Evolutionary conservation across 2,888 invertebrate genomes (phyloP), one percentile per base, ranked within the genome.

Genomic region (Dicycla oo): DNA sequence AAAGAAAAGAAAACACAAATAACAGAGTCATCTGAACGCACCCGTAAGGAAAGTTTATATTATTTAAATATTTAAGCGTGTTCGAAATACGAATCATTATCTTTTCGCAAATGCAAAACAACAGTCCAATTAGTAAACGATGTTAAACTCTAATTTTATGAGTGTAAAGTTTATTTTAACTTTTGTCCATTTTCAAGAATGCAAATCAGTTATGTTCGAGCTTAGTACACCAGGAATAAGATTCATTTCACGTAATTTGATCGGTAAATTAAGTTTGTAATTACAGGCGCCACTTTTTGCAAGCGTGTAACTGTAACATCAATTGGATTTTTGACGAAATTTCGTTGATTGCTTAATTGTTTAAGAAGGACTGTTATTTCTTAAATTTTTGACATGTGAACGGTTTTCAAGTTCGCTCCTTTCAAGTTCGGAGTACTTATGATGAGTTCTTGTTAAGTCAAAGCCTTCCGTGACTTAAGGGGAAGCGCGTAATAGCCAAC

Each of bases 301-400:
- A 87, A 68, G 73, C 56, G 45, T 71, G 90, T 93, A 94, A 93
- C 93, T 95, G 94, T 95, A 94, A 89, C 94, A 91, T 91, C 79
- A 85, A 85, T 87, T 86, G 84, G 82, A 80, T 79, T 87, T 93
- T 93, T 94, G 92, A 91, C 91, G 91, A 91, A 93, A 93, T 93
- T 89, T 91, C 87, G 86, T 82, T 93, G 93, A 95, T 94, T 95
- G 93, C 92, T 95, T 95, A 94, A 94, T 95, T 94, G 92, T 93
- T 92, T 87, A 86, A 88, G 85, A 88, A 89, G 67, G 88, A 90
- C 90, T 89, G 88, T 86, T 89, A 89, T 89, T 91, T 90, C 90
- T 91, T 93, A 90, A 84, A 82, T 87, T 78, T 80, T 86, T 88
- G 88, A 90, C 91, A 91, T 88, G 90, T 88, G 82, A 87, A 80